Base-by-base conservation (phyloP, 2,113 vertebrate species). In the Brienomyrus brachyistius region DNA sequence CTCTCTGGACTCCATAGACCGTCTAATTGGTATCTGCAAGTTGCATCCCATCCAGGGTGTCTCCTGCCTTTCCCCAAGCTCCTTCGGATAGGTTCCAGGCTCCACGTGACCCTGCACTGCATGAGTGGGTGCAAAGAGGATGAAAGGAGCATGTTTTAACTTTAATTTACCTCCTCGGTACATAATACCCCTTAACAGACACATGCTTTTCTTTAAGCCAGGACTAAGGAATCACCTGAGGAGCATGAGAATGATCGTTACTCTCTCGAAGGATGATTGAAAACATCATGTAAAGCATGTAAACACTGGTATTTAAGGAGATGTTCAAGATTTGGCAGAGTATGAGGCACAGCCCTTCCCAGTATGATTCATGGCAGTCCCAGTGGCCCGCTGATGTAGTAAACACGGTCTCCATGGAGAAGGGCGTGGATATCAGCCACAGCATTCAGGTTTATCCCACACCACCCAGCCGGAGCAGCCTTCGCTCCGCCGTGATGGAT, bases 391-490 rank as follows among this genome's bases (percentile, higher is more conserved):
- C 27, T 5, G 27, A 3, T 85, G n/a, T 90, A 51, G 90, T 74
- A 89, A 90, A 90, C 90, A 86, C 0, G n/a, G 80, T 90, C 59
- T 90, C 90, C 82, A 31, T 89, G 54, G 90, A 31, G 47, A 86
- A 2, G 40, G 62, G 86, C n/a, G 23, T 7, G 13, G 87, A 31
- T 83, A 43, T 66, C 45, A 50, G 62, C 82, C 35, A 35, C 62
- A 56, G 77, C 40, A 5, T 43, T 40, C 50, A 54, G 86, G 82
- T 23, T 70, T 51, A 35, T 1, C n/a, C 27, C 27, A 43, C 52
- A 27, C 59, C 15, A 19, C 56, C 59, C 43, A 35, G 88, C 8
- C 48, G 10, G 48, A 50, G 51, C 5, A 59, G 70, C 11, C 51
- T n/a, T 86, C 27, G 31, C 17, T 27, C 50, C 23, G 5, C 5